Evolutionary conservation across 2,113 vertebrate species (phyloP), one percentile per base, ranked within the genome.

Genomic region (Helogale parvula): DNA sequence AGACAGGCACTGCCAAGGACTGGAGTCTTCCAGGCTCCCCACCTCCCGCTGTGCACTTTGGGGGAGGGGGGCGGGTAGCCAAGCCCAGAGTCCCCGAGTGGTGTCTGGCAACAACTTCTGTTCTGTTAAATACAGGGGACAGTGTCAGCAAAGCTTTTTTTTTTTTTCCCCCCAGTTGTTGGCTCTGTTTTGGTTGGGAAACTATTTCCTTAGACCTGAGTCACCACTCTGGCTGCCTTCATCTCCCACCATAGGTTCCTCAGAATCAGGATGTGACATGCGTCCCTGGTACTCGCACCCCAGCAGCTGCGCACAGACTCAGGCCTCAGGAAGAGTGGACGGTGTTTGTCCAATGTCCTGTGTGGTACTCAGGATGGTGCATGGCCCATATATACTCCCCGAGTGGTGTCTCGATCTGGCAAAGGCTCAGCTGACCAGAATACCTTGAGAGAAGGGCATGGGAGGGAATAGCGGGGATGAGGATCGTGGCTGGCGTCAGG

Each of bases 51-150:
- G 82, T 85, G 91, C 79, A 68, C 19, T 76, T 91, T 93, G 3
- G 52, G 71, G 3, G 13, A 2, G 33, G 3, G 13, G 5, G 33
- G 2, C 63, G 71, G 66, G 76, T 7, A 19, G 6, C 65, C 54
- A 25, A 72, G 93, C 50, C 68, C 79, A 33, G 71, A 97, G 86
- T 84, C 84, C 84, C 60, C 0, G 1, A 2, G 3, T 74, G 76
- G 91, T 92, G 83, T 86, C 93, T 97, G 96, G 95, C 96, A 88
- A 31, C 80, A 82, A 69, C 86, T 87, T 94, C 88, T 84, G 38
- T 93, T 88, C 95, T 94, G 80, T 95, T 96, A 88, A 96, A 85
- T 85, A 90, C 65, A 92, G 96, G 90, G 95, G 96, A 94, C 66
- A 21, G 84, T 92, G 95, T 96, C 88, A 85, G 93, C 83, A 69